Conservation (phyloP, 2,888 invertebrate genomes). For the Athalia cordata region DNA sequence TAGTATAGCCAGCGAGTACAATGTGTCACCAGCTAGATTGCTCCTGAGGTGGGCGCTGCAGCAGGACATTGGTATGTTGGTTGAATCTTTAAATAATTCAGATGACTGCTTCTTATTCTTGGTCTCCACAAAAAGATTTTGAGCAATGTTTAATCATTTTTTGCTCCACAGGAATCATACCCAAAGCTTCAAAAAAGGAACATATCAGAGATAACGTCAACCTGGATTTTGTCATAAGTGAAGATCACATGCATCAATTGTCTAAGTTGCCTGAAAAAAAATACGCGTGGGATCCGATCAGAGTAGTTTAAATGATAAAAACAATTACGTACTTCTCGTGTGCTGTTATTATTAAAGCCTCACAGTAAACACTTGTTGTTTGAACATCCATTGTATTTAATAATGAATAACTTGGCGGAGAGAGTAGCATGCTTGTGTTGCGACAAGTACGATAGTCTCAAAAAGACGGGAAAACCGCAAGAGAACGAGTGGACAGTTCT, state of each 20-base stretch:
- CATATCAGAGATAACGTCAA: constrained; percentile 79
- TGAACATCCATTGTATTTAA: constrained; percentile 41
- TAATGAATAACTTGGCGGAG: constrained; percentile 70
- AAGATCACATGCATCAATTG: constrained; percentile 75
- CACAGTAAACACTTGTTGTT: neutral
- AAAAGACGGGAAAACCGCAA: constrained; percentile 88
- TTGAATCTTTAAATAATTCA: neutral
- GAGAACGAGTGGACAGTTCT: constrained; percentile 89
- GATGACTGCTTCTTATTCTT: too few relatives aligned
- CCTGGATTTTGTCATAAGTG: constrained; percentile 77
- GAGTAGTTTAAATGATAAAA: constrained; percentile 69
- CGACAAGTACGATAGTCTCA: constrained; percentile 78
- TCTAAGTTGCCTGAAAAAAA: constrained; percentile 73
- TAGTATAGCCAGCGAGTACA: constrained; percentile 77
- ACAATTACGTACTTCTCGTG: constrained; percentile 18
- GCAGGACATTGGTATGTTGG: constrained; percentile 77
- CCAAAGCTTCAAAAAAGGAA: constrained; percentile 77
- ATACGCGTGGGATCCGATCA: constrained; percentile 78
- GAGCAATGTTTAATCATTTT: constrained; percentile 9
- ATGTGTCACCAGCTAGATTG: constrained; percentile 80
- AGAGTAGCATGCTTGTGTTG: constrained; percentile 78
- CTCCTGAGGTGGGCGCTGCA: constrained; percentile 86
- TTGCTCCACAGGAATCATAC: constrained; percentile 76
- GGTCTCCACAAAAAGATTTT: too few relatives aligned
- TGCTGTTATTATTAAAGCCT: neutral